Base-by-base conservation (phyloP, 2,113 vertebrate genomes). In the Bostrychus sinensis region DNA sequence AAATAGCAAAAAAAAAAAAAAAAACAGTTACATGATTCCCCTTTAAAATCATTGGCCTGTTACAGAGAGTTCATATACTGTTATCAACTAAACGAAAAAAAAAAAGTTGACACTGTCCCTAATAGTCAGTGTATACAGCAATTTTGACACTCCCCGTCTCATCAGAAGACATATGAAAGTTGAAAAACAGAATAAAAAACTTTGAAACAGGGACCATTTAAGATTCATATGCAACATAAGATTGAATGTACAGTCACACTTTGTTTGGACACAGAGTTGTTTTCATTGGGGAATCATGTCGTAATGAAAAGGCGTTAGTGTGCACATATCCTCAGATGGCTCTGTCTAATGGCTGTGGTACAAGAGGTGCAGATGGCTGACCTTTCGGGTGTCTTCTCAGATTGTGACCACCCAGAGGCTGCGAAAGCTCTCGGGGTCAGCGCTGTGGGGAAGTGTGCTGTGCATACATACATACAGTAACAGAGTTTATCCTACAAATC, bases 311-410 rank as follows among this genome's bases (percentile, higher is more conserved):
- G 30, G 17, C 42, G 3, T 45, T 20, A 22, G 42, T 8, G 17
- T 45, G 17, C 9, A 46, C 20, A 1, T 25, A 23, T 6, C 42
- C 43, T 14, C 19, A 32, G 30, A 7, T 1, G 11, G 70, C 70
- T 72, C 62, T 38, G 25, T 65, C 70, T 66, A 61, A 66, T 65
- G 69, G 79, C 77, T 22, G 75, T 56, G 46, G 30, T 70, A 75
- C 71, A 66, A 66, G 64, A 64, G 54, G 76, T 79, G 72, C 84
- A 89, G 84, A 86, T 89, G 85, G 87, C 74, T 85, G 87, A 89
- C 87, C 87, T 89, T 85, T 84, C 9, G 17, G 16, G 66, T 66
- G 70, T 66, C 71, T 70, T 59, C 71, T 50, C 50, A 39, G 65
- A 62, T 55, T 25, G 78, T 55, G 55, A 56, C 58, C 26, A 30